These are phyloP conservation scores for Nebria ingens DNA, from an alignment of 1,140 invertebrate species.

Conservation along the genomic window DNA sequence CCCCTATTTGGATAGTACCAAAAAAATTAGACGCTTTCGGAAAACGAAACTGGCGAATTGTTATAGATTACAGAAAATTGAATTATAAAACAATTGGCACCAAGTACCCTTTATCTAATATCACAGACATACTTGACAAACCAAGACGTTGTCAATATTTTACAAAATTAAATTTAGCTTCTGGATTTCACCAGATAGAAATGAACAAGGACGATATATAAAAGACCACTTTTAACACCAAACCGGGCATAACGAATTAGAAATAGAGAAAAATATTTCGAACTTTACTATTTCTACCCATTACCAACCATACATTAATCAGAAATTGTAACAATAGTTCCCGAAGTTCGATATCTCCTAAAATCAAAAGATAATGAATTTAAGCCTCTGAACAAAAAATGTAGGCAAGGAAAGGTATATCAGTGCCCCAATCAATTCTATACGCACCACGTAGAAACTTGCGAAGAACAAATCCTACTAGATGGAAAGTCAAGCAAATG, in stretches of 20 bases:
- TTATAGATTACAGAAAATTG: constrained; percentile 18
- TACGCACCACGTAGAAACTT: no score
- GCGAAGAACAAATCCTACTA: no score
- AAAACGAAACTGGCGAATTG: constrained; percentile 16
- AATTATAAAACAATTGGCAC: constrained; percentile 18
- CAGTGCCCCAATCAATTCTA: no score
- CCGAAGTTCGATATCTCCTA: no score
- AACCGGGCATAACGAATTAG: constrained; percentile 34
- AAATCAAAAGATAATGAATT: constrained; percentile 24
- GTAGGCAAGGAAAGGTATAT: no score
- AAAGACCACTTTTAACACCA: constrained; percentile 31
- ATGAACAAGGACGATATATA: constrained; percentile 35
- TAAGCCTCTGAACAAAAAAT: constrained; percentile 25
- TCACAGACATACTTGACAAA: constrained; percentile 29
- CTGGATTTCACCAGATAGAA: constrained; percentile 40
- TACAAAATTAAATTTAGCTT: constrained; percentile 32
- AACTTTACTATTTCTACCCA: no score
- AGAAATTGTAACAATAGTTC: no score
- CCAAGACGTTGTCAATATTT: constrained; percentile 30
- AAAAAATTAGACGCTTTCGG: constrained; percentile 25
- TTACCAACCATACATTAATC: no score
- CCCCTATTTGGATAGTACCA: constrained; percentile 25
- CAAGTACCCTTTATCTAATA: constrained; percentile 17
- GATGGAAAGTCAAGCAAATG: no score
- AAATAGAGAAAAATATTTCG: no score